These are phyloP conservation scores for Sisyra nigra DNA, from an alignment of 2,888 invertebrate genomes.

Conservation along the genomic window DNA sequence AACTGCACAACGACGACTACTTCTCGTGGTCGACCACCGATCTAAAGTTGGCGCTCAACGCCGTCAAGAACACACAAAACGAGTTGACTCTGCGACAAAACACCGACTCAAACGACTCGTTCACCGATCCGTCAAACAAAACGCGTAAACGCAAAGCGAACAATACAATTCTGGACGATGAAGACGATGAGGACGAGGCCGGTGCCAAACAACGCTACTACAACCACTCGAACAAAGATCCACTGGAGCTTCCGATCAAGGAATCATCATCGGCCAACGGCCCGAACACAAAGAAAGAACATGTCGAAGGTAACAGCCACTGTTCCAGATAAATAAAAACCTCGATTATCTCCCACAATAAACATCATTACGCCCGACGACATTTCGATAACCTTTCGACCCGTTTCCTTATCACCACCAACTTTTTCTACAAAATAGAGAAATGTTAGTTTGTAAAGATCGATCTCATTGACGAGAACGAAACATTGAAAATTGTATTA, in stretches of 20 bases:
- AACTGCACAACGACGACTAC: constrained; percentile 25
- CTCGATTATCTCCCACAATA: no score
- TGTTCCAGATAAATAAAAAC: no score
- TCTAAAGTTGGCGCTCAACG: constrained; percentile 22
- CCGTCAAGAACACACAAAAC: neutral
- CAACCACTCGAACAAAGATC: no score
- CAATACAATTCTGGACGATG: neutral
- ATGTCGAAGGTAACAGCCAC: no score
- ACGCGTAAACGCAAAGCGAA: neutral
- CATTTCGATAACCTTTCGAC: no score
- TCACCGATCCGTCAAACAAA: neutral
- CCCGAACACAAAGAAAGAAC: no score
- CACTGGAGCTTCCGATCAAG: no score
- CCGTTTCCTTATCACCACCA: no score
- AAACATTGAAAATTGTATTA: neutral
- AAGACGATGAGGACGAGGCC: neutral
- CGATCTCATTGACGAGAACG: neutral
- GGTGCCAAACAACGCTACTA: neutral
- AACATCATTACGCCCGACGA: no score
- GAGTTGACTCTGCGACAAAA: neutral
- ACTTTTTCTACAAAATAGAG: no score
- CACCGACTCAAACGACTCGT: neutral
- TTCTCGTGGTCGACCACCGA: constrained; percentile 25
- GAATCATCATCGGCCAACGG: no score
- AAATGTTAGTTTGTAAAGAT: neutral